These are phyloP conservation scores for Incurvaria masculella DNA, from an alignment of 2,888 invertebrate genomes.

Conservation along the genomic window DNA sequence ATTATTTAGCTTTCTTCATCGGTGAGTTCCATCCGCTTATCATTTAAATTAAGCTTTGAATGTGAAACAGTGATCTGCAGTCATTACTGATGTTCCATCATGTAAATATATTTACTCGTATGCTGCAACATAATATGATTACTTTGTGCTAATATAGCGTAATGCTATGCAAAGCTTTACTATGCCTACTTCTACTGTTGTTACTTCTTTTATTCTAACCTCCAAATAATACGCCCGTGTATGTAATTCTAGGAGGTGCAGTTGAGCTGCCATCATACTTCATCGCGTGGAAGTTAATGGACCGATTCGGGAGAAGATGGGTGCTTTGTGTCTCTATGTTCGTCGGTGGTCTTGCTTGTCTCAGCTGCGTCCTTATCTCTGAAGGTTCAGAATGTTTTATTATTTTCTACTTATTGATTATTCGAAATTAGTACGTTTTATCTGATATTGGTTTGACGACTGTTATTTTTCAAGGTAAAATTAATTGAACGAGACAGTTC, in stretches of 20 bases:
- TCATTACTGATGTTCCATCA: too few species aligned
- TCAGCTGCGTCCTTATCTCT: slow-evolving; percentile 63
- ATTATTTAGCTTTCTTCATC: slow-evolving; percentile 65
- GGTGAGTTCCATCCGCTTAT: slow-evolving; percentile 33
- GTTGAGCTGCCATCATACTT: slow-evolving; percentile 64
- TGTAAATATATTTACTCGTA: too few species aligned
- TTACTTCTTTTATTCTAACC: too few species aligned
- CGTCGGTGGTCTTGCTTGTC: slow-evolving; percentile 62
- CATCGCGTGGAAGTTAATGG: slow-evolving; percentile 65
- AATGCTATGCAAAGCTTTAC: too few species aligned
- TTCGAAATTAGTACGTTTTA: too few species aligned
- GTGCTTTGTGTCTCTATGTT: slow-evolving; percentile 62
- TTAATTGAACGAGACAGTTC: too few species aligned
- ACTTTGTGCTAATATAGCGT: too few species aligned
- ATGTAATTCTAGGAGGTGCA: slow-evolving; percentile 57
- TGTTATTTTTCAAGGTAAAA: too few species aligned
- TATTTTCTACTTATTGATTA: background rate
- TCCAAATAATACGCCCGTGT: too few species aligned
- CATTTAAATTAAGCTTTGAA: background rate
- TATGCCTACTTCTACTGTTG: too few species aligned
- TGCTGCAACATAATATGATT: too few species aligned
- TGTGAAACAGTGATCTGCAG: background rate
- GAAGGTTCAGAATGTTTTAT: slow-evolving; percentile 42
- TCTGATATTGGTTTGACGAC: too few species aligned
- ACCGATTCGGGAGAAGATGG: slow-evolving; percentile 62